Base-by-base conservation (phyloP, 2,888 invertebrate genomes). In the Rhingia campestris region DNA sequence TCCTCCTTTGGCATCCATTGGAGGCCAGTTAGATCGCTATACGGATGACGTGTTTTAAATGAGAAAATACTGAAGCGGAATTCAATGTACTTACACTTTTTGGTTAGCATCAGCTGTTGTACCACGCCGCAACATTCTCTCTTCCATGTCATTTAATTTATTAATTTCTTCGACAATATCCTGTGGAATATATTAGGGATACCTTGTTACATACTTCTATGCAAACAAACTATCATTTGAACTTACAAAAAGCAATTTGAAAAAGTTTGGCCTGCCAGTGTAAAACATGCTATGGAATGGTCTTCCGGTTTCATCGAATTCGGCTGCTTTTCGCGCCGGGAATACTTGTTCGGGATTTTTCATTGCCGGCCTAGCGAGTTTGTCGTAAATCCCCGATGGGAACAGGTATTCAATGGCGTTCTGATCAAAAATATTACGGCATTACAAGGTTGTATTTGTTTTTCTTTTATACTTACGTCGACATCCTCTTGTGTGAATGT, bases 201-300 rank as follows among this genome's bases (percentile, higher is more conserved):
- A 12, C 10, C 0, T 10, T 7, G 4, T 4, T 22, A 39, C n/a
- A 7, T 4, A 32, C 5, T 22, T 7, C 6, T 6, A 56, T 7
- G 1, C 1, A 22, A 1, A 22, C 1, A 22, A 22, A 22, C 9
- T 14, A 2, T 14, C 14, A 1, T 12, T 32, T 49, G 63, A 56
- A 91, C 93, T 93, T 92, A 97, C 98, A 92, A 96, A 95, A 87
- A 99, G 92, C 4, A 95, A 89, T 88, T 96, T 94, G 90, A 96
- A 97, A 90, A 95, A 99, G 90, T 96, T 96, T 0, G 98, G 96
- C 88, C 94, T 95, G 51, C 94, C 94, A 0, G 99, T 99, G 90
- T 98, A 99, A 91, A 98, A 99, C 86, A 99, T 92, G 81, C 94
- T 95, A 91, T 99, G 97, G 90, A 95, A 94, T 1, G 99, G 99